Base-by-base conservation (phyloP, 2,797 vertebrate genomes). In the Lerista edwardsae region DNA sequence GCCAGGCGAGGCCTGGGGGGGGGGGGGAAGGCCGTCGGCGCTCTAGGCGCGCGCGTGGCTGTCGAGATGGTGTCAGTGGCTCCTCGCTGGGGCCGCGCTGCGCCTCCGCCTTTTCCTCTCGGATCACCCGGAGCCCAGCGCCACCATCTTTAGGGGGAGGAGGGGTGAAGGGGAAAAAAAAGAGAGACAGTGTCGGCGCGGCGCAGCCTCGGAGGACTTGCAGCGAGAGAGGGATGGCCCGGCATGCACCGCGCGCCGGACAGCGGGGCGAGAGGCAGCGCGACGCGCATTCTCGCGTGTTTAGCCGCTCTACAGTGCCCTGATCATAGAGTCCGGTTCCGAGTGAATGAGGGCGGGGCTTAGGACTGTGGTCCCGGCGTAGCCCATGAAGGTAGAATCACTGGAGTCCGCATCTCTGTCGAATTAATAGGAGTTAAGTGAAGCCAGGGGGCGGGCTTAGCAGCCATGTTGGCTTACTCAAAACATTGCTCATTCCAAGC, bases 101-200 rank as follows among this genome's bases (percentile, higher is more conserved):
- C 79, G 51, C 61, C 76, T 87, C 83, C 61, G 86, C 77, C 87
- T 91, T 74, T 44, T 85, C 88, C 89, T 88, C 82, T 86, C 12
- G 39, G 23, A 83, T 91, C 94, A 94, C 75, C 92, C 91, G 34
- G 92, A 94, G 17, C 92, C 88, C 88, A 80, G 88, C 82, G 67
- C 94, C 95, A 93, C 95, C 95, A 96, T 96, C 93, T 96, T 95
- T 93, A 88, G 88, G 86, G 86, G 61, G 69, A 17, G 19, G 31
- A 17, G 41, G 17, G 5, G 2, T 6, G 25, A 59, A 17, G 19
- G 68, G 7, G 10, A 44, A 57, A 67, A 36, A 41, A 59, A 39
- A 71, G 31, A 55, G 17, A 31, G 86, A 89, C 93, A 89, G 91
- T 94, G 87, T 91, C 91, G 82, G 86, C 87, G 93, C 94, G 78